Evolutionary conservation across 1,140 invertebrate species (phyloP), one percentile per base, ranked within the genome.

Genomic region (Drosophila nigromelanica): DNA sequence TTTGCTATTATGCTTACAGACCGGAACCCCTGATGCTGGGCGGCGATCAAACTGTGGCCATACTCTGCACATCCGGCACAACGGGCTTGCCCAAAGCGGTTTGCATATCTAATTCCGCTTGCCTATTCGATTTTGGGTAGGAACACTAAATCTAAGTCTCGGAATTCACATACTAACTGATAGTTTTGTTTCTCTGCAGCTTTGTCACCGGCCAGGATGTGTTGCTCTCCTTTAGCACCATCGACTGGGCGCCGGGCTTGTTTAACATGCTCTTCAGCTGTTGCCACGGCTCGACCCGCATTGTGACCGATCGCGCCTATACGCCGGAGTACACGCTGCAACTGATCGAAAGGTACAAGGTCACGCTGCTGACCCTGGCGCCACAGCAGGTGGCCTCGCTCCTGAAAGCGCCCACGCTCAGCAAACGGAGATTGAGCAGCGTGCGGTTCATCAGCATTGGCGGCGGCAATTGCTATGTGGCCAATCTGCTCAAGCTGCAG

Each of bases 1-100:
- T 12, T 12, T 12, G 12, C n/a, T n/a, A n/a, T n/a, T n/a, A 4
- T 30, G 6, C 27, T 39, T 24, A 21, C 21, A 91, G 90, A 15
- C 90, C 90, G 1, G 83, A 89, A 6, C 72, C 68, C 0, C 75
- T 91, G 3, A 66, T 78, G 27, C 54, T 87, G 27, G 91, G 90
- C 5, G 85, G 81, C 0, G 90, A 91, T 60, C 83, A 91, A 56
- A 90, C 87, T 4, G 87, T 90, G 10, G 77, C 90, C 5, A 91
- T 94, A 63, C 74, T 93, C 0, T 92, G 89, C 58, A 94, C 96
- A 0, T 96, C 95, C 59, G 96, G 96, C 11, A 97, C 96, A 2
- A 97, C 96, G 24, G 96, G 96, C 42, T 83, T 94, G 12, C 96
- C 96, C 0, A 97, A 97, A 92, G 96, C 95, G 14, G 96, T 96